These are phyloP conservation scores for Luscinia megarhynchos DNA, from an alignment of 2,797 vertebrate genomes.

Conservation along the genomic window DNA sequence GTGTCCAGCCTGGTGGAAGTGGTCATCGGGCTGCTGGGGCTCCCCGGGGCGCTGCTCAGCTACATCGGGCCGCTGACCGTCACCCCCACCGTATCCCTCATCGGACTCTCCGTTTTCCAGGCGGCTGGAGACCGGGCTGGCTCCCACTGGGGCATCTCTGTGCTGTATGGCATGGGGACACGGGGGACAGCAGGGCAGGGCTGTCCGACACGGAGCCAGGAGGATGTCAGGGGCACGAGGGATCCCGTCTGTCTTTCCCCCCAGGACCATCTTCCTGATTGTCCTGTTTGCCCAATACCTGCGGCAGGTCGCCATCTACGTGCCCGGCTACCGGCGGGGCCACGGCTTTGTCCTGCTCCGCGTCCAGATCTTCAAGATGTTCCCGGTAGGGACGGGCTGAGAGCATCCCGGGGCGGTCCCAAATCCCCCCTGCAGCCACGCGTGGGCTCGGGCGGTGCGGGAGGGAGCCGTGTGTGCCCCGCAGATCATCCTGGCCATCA, in stretches of 20 bases:
- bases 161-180: slow-evolving; percentile 78
- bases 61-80: slow-evolving; percentile 94
- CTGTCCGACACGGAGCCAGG: fast-evolving
- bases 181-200: neutral
- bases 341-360: slow-evolving; percentile 82
- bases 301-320: slow-evolving; percentile 80
- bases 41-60: slow-evolving; percentile 90
- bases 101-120: slow-evolving; percentile 92
- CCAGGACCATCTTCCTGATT: slow-evolving; percentile 90
- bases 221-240: neutral
- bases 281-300: slow-evolving; percentile 93
- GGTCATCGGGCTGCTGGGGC: slow-evolving; percentile 86
- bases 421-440: fast-evolving
- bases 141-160: slow-evolving; percentile 93
- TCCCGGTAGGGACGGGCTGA: slow-evolving; percentile 82
- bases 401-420: neutral
- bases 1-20: slow-evolving; percentile 90
- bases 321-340: slow-evolving; percentile 85
- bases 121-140: slow-evolving; percentile 90
- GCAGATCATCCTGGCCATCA: slow-evolving; percentile 92
- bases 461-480: neutral
- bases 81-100: slow-evolving; percentile 93
- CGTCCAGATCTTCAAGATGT: slow-evolving; percentile 95
- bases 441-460: fast-evolving
- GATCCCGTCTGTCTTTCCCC: neutral